Percentiles rank a stretch among this genome's conserved stretches.
phyloP scores from a whole-genome alignment of 2,888 invertebrate genomes.

The Auanema sp. region DNA sequence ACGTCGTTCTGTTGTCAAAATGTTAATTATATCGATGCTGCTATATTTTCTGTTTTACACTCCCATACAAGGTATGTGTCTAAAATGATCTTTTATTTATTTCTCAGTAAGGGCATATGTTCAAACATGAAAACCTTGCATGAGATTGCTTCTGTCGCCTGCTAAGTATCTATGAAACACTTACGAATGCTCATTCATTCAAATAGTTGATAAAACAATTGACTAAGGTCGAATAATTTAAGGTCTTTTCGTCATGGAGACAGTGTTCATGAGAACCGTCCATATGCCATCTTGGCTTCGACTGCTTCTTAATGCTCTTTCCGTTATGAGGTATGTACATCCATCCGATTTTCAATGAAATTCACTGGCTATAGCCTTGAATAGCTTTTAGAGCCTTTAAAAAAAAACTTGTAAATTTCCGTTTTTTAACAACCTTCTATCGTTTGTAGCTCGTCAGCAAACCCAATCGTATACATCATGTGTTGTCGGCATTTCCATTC shows the following conservation, averaged over 20 bases:
- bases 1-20: constrained; percentile 67
- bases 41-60: constrained; percentile 67
- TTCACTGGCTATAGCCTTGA: background rate
- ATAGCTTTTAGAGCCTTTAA: background rate
- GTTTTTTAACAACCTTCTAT: constrained; percentile 5
- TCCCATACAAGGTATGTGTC: constrained; percentile 62
- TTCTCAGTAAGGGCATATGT: too few species aligned
- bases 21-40: constrained; percentile 66
- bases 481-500: constrained; percentile 52
- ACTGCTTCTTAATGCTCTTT: constrained; percentile 40
- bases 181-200: background rate
- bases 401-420: constrained; percentile 2
- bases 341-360: constrained; percentile 1
- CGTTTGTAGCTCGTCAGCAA: constrained; percentile 46
- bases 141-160: too few species aligned
- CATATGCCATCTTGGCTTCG: constrained; percentile 42
- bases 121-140: background rate
- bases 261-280: constrained; percentile 28
- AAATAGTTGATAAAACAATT: background rate
- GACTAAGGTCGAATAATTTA: constrained; percentile 14
- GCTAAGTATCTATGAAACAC: background rate
- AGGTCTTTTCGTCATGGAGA: constrained; percentile 41
- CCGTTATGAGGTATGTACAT: constrained; percentile 36
- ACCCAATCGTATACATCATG: constrained; percentile 51
- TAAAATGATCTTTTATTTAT: background rate